phyloP scores from a whole-genome alignment of 2,113 vertebrate species.

The Galemys pyrenaicus region DNA sequence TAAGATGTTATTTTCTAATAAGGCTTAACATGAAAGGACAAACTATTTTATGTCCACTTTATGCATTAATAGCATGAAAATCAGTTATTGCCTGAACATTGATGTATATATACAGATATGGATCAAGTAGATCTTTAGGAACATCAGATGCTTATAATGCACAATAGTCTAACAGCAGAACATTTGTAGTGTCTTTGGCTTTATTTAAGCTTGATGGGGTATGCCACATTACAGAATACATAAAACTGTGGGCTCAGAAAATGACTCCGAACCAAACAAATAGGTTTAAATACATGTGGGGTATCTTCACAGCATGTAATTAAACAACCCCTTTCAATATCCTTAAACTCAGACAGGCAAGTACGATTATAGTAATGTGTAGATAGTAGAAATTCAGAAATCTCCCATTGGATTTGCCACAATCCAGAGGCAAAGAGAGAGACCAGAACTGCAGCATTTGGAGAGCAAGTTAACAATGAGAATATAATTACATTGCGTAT shows the following conservation, averaged over 20 bases:
- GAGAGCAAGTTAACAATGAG: not conserved
- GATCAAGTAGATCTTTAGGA: not conserved
- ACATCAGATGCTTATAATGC: not conserved
- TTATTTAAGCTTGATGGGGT: conserved; percentile 48
- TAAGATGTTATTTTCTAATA: not conserved
- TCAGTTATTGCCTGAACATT: not conserved
- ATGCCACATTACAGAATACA: not conserved
- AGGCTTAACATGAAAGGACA: not conserved
- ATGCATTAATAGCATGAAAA: not conserved
- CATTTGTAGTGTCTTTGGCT: not conserved
- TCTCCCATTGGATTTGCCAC: not conserved
- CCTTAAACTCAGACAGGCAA: not conserved
- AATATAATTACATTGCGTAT: not conserved
- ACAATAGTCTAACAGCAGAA: not conserved
- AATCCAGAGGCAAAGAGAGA: not conserved
- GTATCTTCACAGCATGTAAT: conserved; percentile 16
- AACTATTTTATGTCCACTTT: not conserved
- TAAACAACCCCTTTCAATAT: conserved; percentile 17
- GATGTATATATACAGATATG: not conserved
- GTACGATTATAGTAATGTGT: not conserved
- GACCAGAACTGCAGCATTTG: not conserved
- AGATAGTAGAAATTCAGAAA: not conserved
- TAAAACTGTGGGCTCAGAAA: conserved; percentile 50
- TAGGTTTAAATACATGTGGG: conserved; percentile 29
- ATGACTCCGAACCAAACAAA: conserved; percentile 51